These are phyloP conservation scores for Parambassis ranga DNA, from an alignment of 2,797 vertebrate species.

Conservation along the genomic window DNA sequence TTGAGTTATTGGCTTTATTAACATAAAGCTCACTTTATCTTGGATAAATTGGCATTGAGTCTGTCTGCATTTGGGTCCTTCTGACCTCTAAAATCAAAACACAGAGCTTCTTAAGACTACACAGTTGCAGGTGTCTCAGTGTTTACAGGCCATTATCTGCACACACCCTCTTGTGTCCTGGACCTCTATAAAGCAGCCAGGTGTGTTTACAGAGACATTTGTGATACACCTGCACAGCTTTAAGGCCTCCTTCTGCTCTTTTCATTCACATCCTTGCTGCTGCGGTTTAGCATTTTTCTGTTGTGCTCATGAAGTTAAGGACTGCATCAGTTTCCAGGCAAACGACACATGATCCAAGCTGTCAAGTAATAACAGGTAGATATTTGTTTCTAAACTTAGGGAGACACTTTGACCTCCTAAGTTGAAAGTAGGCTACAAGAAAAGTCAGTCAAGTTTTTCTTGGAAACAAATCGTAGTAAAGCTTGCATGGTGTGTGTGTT, in stretches of 20 bases:
- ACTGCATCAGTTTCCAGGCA: slow-evolving; percentile 5
- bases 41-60: too few species aligned
- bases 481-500: too few species aligned
- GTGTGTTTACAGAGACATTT: slow-evolving; percentile 41
- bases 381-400: neutral
- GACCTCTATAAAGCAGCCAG: slow-evolving; percentile 28
- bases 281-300: neutral
- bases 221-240: slow-evolving; percentile 11
- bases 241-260: neutral
- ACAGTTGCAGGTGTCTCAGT: neutral
- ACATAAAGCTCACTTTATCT: too few species aligned
- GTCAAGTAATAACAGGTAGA: neutral
- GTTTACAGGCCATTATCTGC: neutral
- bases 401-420: too few species aligned
- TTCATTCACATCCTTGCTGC: slow-evolving; percentile 1
- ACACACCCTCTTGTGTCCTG: neutral
- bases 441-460: too few species aligned
- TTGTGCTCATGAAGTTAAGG: slow-evolving; percentile 10
- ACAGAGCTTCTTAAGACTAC: neutral
- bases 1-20: too few species aligned
- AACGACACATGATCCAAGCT: slow-evolving; percentile 18
- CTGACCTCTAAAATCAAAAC: too few species aligned
- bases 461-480: too few species aligned
- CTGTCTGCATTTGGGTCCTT: too few species aligned
- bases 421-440: too few species aligned